Conservation (phyloP, 2,113 vertebrate genomes). For the Turdus rufiventris region DNA sequence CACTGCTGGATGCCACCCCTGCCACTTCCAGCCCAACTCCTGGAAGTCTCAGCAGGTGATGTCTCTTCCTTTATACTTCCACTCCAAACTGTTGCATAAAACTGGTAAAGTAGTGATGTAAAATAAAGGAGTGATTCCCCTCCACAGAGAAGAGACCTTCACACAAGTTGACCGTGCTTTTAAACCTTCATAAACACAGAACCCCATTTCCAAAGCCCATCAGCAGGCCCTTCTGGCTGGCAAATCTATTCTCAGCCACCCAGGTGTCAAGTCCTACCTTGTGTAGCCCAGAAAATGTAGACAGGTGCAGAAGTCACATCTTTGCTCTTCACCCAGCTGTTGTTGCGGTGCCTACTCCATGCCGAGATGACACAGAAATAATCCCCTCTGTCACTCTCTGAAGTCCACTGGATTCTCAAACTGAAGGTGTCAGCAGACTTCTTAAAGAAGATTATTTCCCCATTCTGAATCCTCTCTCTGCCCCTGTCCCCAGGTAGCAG, state of each 20-base stretch:
- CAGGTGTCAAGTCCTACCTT: conserved; percentile 73
- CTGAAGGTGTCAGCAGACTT: conserved; percentile 77
- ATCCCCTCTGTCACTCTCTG: conserved; percentile 82
- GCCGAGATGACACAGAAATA: conserved; percentile 83
- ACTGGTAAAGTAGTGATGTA: background rate
- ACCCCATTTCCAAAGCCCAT: background rate
- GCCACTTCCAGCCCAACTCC: background rate
- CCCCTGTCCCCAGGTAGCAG: conserved; percentile 72
- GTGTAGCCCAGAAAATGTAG: conserved; percentile 78
- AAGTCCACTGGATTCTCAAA: conserved; percentile 84
- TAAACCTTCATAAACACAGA: background rate
- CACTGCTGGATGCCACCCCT: background rate
- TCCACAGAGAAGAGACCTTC: background rate
- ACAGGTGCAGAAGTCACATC: conserved; percentile 74
- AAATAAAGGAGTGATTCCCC: background rate
- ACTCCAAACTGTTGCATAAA: background rate
- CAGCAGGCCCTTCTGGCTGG: background rate
- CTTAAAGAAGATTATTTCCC: conserved; percentile 79
- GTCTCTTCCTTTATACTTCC: background rate
- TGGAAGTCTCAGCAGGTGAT: background rate
- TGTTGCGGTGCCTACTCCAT: conserved; percentile 76
- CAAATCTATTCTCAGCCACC: background rate
- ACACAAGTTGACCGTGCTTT: background rate
- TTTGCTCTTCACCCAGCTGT: conserved; percentile 74
- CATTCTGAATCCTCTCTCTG: conserved; percentile 72